Evolutionary conservation across 2,888 invertebrate species (phyloP), one percentile per base, ranked within the genome.

Genomic region (Drosophila demipolita): DNA sequence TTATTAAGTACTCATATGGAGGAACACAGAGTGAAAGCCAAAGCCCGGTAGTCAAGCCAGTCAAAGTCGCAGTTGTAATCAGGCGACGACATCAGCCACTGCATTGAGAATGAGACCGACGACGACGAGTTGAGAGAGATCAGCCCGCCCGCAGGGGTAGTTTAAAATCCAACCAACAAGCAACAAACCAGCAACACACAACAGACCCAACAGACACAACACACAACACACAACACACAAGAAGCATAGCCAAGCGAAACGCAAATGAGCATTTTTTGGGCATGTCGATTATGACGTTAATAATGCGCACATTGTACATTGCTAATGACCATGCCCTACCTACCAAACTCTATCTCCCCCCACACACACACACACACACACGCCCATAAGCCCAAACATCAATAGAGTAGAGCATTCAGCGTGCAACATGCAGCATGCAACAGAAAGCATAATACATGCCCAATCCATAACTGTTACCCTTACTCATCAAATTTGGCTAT

Each of bases 141-240:
- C 78, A 81, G 78, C 78, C 61, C 45, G 65, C 71, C 72, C 66
- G 67, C 74, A 73, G 76, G 81, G 82, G 82, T 82, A 65, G 82
- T 69, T 76, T 57, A 58, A 66, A 66, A 69, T 72, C 68, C 75
- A 59, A 33, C 35, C 45, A 63, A 35, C 69, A 53, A 66, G 48
- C 45, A 32, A 17, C 58, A 57, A 62, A 54, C 36, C 42, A 55
- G 38, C 55, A 74, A 59, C 29, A 42, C 23, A 49, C 45, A 57
- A 54, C 36, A 8, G 8, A 3, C 57, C n/a, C n/a, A 53, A 36
- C 20, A 23, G 1, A 3, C 57, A 32, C 54, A 71, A 54, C 29
- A 42, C 23, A 49, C 42, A 57, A 54, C 36, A 17, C 3, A 2
- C 57, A 53, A 36, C 20, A 29, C 2, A 3, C 57, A 33, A 53